phyloP scores from a whole-genome alignment of 2,113 vertebrate species.

The Percina caprodes region DNA sequence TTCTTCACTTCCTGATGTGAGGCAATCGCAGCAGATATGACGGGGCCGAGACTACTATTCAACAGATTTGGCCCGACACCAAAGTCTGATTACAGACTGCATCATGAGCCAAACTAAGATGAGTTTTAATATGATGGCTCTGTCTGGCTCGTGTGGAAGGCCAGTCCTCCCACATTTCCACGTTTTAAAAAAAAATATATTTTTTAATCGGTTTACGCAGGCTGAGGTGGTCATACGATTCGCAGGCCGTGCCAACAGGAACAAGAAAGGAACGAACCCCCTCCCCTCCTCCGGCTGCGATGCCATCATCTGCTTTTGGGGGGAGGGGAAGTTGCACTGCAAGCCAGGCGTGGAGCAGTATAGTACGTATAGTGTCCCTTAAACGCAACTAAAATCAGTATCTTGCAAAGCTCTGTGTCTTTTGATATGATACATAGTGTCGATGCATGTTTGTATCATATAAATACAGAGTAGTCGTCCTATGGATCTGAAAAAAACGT shows the following conservation, averaged over 20 bases:
- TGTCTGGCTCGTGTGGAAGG: slow-evolving; percentile 16
- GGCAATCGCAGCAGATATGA: not conserved
- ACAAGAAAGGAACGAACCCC: not conserved
- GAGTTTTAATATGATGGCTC: slow-evolving; percentile 1
- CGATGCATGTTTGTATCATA: slow-evolving; percentile 3
- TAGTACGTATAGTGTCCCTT: slow-evolving; percentile 11
- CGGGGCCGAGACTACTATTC: not conserved
- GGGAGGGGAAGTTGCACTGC: slow-evolving; percentile 3
- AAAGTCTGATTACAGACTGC: slow-evolving; percentile 21
- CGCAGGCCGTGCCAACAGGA: slow-evolving; percentile 42
- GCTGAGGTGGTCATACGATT: slow-evolving; percentile 68
- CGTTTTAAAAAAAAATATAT: not conserved
- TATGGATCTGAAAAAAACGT: not conserved
- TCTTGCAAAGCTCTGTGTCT: not conserved
- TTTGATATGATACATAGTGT: slow-evolving; percentile 19
- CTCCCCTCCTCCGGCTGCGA: slow-evolving; percentile 31
- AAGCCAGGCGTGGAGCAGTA: slow-evolving; percentile 2
- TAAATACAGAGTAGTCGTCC: not conserved
- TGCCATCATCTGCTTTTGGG: slow-evolving; percentile 39
- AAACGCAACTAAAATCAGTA: slow-evolving; percentile 5
- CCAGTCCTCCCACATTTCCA: slow-evolving; percentile 11
- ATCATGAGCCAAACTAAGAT: slow-evolving; percentile 23
- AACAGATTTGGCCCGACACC: slow-evolving; percentile 32
- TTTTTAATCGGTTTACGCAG: slow-evolving; percentile 25
- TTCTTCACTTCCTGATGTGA: slow-evolving; percentile 22